Base-by-base conservation (phyloP, 1,140 invertebrate species). In the Drosophila seguyi region DNA sequence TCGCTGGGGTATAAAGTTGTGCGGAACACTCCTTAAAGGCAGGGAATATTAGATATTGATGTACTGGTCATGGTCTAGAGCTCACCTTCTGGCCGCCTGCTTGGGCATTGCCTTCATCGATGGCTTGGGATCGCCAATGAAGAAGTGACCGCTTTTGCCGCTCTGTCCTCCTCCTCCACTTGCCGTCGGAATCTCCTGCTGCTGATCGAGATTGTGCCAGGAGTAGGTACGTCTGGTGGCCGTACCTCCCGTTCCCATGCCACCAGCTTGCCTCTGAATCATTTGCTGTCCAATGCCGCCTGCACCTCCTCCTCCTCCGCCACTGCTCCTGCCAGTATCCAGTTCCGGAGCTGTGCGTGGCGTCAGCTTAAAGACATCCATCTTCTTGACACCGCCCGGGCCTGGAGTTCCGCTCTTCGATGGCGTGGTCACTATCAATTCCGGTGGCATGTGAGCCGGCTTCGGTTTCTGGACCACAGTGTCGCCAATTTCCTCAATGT, bases 181-280 rank as follows among this genome's bases (percentile, higher is more conserved):
- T 10, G 14, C 52, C 16, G 20, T 66, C 47, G 66, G 61, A 14
- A 69, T 67, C 2, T 69, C 75, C 22, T 87, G 75, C 36, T 90
- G 85, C 36, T 90, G 85, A 25, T 91, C 76, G 14, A 93, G 76
- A 76, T 92, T 93, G 56, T 93, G 90, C 92, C 92, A 93, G 22
- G 92, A 93, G 55, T 88, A 92, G n/a, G 91, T 92, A 29, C 91
- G 85, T 72, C 82, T 50, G 41, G 83, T 36, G 27, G 62, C 55
- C 1, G 44, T 18, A 2, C 29, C 27, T n/a, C 16, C 36, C 34
- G 31, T 65, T 47, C 20, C 18, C 41, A 42, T 20, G 68, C 81
- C 55, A 65, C 47, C 65, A 1, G 18, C 5, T 29, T 38, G 74
- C 4, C 13, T 39, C n/a, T 59, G 59, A 62, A 22, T 47, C 22